phyloP scores from a whole-genome alignment of 2,888 invertebrate genomes.

The Leistus spinibarbis region DNA sequence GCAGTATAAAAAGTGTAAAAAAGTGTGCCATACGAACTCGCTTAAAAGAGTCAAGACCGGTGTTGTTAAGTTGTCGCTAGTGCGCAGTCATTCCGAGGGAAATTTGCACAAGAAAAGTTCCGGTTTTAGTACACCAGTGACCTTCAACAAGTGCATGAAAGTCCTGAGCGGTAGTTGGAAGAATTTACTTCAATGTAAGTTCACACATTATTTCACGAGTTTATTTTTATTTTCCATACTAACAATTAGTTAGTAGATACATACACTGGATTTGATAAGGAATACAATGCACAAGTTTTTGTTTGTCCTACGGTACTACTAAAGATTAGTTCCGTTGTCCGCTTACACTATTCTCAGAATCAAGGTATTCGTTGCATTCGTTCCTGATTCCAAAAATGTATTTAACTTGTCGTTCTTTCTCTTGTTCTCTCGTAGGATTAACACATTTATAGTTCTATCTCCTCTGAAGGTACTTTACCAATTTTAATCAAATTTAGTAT shows the following conservation, averaged over 20 bases:
- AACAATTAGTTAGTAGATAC: background rate
- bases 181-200: constrained; percentile 80
- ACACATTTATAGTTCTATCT: too few species aligned
- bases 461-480: too few species aligned
- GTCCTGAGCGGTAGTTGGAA: constrained; percentile 81
- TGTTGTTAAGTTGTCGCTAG: constrained; percentile 56
- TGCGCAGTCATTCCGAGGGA: constrained; percentile 74
- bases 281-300: too few species aligned
- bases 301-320: too few species aligned
- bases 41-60: constrained; percentile 49
- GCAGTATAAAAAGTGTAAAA: constrained; percentile 47
- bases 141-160: constrained; percentile 71
- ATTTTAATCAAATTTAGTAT: too few species aligned
- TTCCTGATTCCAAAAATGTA: too few species aligned
- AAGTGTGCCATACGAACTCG: constrained; percentile 59
- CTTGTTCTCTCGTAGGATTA: too few species aligned
- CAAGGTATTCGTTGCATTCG: too few species aligned
- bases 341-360: too few species aligned
- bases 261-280: too few species aligned
- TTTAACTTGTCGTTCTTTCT: too few species aligned
- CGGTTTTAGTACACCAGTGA: constrained; percentile 54
- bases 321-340: too few species aligned
- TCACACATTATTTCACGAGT: constrained; percentile 2
- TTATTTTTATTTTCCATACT: background rate
- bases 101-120: constrained; percentile 59